phyloP scores from a whole-genome alignment of 2,888 invertebrate genomes.

The Phortica okadai region DNA sequence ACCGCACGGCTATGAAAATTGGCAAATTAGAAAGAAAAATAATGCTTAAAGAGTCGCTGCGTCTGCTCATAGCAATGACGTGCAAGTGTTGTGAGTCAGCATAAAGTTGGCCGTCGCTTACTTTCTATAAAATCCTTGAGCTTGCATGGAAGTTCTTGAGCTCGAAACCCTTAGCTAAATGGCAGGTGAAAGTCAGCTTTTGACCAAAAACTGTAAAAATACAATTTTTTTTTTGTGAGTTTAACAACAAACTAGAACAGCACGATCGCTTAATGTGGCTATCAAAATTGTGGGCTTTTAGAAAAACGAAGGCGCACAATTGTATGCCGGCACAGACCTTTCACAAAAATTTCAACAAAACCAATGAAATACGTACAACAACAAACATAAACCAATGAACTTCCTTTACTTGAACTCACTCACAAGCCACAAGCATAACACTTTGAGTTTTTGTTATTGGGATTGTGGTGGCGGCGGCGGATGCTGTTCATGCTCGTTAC shows the following conservation, averaged over 20 bases:
- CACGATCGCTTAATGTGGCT: slow-evolving; percentile 8
- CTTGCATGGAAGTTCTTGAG: neutral
- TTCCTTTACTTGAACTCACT: slow-evolving; percentile 39
- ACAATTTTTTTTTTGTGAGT: neutral
- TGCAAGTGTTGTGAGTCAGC: too few relatives aligned
- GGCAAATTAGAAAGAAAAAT: neutral
- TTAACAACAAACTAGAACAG: slow-evolving; percentile 49
- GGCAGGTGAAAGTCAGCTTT: slow-evolving; percentile 51
- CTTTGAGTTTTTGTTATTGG: too few relatives aligned
- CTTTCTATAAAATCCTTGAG: neutral
- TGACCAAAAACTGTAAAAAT: slow-evolving; percentile 32
- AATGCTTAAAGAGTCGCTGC: too few relatives aligned
- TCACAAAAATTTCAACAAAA: slow-evolving; percentile 33
- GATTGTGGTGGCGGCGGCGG: neutral
- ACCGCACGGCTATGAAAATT: neutral
- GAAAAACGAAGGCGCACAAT: neutral
- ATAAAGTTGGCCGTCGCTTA: too few relatives aligned
- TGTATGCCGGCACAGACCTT: slow-evolving; percentile 21
- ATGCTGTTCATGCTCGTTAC: slow-evolving; percentile 42
- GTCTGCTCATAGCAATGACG: too few relatives aligned
- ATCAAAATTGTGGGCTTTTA: neutral
- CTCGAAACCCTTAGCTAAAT: neutral
- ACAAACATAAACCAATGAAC: neutral
- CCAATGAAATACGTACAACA: neutral
- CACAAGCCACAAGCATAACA: slow-evolving; percentile 38